These are phyloP conservation scores for Chitala chitala DNA, from an alignment of 2,113 vertebrate species.

Conservation along the genomic window DNA sequence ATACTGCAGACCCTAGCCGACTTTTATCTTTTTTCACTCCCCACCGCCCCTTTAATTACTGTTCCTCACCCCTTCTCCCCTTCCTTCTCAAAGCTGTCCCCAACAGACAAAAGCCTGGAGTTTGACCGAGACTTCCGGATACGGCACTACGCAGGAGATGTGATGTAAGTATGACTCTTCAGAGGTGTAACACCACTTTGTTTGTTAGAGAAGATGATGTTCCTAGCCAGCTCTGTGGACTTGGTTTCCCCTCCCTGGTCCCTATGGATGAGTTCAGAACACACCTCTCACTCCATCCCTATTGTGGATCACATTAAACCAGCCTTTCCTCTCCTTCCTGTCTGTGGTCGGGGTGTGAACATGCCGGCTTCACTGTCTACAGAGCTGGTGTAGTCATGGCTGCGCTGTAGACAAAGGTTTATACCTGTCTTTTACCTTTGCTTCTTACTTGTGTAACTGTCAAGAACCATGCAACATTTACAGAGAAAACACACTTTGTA, in stretches of 20 bases:
- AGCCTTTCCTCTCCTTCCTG: too few species aligned
- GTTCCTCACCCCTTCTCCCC: neutral
- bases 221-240: neutral
- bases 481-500: neutral
- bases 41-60: neutral
- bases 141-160: constrained; percentile 88
- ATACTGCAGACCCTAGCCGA: neutral
- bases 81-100: constrained; percentile 69
- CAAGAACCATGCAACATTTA: neutral
- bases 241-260: neutral
- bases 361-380: too few species aligned
- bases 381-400: neutral
- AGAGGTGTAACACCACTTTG: too few species aligned
- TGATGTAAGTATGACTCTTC: constrained; percentile 82
- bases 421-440: neutral
- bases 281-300: too few species aligned
- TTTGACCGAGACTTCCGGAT: constrained; percentile 93
- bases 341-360: too few species aligned
- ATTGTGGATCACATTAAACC: too few species aligned
- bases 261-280: neutral
- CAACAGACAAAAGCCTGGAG: constrained; percentile 84
- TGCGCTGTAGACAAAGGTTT: constrained; percentile 9
- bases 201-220: neutral
- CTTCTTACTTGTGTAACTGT: constrained; percentile 1
- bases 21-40: neutral